Percentiles rank a stretch among this genome's conserved stretches.
Conservation (phyloP, 2,888 invertebrate species). For the Aspidiotus rigidus region DNA sequence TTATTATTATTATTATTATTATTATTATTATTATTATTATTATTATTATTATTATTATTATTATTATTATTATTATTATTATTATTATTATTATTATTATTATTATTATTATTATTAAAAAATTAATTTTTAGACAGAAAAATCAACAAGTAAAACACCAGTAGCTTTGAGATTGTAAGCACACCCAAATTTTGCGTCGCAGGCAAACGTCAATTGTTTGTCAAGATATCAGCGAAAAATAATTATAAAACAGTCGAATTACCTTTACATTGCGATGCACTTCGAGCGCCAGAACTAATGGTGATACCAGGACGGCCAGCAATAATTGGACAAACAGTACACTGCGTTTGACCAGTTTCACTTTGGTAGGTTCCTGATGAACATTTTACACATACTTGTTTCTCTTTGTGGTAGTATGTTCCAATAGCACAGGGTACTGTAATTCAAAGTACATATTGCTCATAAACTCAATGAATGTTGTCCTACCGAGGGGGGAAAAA, state of each 20-base stretch:
- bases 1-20: too few relatives aligned
- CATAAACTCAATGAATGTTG: too few relatives aligned
- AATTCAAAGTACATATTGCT: slow-evolving; percentile 35
- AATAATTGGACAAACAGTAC: slow-evolving; percentile 79
- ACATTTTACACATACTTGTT: slow-evolving; percentile 71
- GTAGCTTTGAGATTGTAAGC: background rate
- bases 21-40: too few relatives aligned
- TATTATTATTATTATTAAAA: too few relatives aligned
- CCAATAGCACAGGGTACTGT: slow-evolving; percentile 84
- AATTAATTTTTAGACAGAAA: too few relatives aligned
- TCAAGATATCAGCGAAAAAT: too few relatives aligned
- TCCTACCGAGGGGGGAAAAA: background rate
- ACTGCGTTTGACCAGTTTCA: slow-evolving; percentile 79
- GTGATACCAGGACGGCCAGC: slow-evolving; percentile 85
- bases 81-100: too few relatives aligned
- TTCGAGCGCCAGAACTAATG: slow-evolving; percentile 73
- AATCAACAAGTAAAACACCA: background rate
- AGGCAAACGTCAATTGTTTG: too few relatives aligned
- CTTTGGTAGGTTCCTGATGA: slow-evolving; percentile 88
- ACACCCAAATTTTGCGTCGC: too few relatives aligned
- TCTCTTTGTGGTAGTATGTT: slow-evolving; percentile 68
- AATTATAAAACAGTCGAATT: slow-evolving; percentile 32
- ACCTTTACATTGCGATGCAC: slow-evolving; percentile 81
- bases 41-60: too few relatives aligned
- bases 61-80: too few relatives aligned